phyloP scores from a whole-genome alignment of 1,140 invertebrate genomes.

The Eumeta japonica region DNA sequence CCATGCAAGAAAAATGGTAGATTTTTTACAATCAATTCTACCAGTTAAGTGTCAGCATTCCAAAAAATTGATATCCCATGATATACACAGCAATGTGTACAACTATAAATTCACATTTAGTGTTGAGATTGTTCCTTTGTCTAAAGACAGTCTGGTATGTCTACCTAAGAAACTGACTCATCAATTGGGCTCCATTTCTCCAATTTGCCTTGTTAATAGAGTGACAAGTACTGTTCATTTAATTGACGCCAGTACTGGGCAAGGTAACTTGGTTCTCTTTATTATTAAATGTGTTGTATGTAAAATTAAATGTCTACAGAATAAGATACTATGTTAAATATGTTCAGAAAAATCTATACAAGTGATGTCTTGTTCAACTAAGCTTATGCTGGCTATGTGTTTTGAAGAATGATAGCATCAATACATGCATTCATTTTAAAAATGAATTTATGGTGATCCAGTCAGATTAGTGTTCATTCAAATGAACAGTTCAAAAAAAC shows the following conservation, averaged over 20 bases:
- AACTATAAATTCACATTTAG: slow-evolving; percentile 95
- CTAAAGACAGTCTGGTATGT: slow-evolving; percentile 95
- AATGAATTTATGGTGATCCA: too few species aligned
- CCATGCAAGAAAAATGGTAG: slow-evolving; percentile 92
- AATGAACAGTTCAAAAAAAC: too few species aligned
- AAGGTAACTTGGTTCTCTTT: slow-evolving; percentile 68
- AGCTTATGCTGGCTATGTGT: too few species aligned
- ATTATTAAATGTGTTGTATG: too few species aligned
- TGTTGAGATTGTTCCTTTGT: slow-evolving; percentile 95
- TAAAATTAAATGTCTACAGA: too few species aligned
- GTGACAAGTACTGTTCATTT: slow-evolving; percentile 89
- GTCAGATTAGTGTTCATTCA: too few species aligned
- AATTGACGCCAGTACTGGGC: slow-evolving; percentile 89
- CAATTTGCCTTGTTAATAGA: slow-evolving; percentile 85
- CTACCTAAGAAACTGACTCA: slow-evolving; percentile 84
- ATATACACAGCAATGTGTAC: slow-evolving; percentile 94
- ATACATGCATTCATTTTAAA: too few species aligned
- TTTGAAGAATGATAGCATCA: too few species aligned
- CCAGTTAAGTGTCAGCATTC: slow-evolving; percentile 86
- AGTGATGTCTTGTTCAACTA: too few species aligned
- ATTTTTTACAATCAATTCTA: slow-evolving; percentile 86
- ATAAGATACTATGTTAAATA: too few species aligned
- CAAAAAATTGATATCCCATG: slow-evolving; percentile 96
- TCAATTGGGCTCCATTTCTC: slow-evolving; percentile 87
- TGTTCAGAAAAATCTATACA: too few species aligned